Percentiles rank a stretch among this genome's conserved stretches.
These are phyloP conservation scores for Scytalopus superciliaris DNA, from an alignment of 2,113 vertebrate species.

Conservation along the genomic window DNA sequence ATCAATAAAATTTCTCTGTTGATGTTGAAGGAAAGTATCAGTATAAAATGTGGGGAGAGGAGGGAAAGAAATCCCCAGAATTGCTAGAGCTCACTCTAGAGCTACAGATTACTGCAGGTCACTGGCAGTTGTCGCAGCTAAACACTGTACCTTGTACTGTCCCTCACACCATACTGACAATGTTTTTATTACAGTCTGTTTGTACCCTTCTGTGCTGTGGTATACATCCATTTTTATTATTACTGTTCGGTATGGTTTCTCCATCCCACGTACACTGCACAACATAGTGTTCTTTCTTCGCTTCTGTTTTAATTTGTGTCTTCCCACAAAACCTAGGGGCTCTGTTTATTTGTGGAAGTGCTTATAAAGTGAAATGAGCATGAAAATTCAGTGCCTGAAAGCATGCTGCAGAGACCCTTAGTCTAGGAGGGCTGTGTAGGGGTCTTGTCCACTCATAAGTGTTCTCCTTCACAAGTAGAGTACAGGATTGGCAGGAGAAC, in stretches of 20 bases:
- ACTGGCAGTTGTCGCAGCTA: neutral
- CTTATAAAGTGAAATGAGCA: slow-evolving; percentile 19
- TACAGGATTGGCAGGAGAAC: neutral
- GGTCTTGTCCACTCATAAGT: neutral
- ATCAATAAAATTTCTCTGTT: neutral
- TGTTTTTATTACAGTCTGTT: neutral
- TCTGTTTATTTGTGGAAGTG: neutral
- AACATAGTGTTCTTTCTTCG: slow-evolving; percentile 11
- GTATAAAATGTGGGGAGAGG: neutral
- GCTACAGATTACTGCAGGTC: neutral
- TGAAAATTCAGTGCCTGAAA: slow-evolving; percentile 2
- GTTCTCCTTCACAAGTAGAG: neutral
- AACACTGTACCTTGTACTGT: neutral
- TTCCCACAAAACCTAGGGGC: neutral
- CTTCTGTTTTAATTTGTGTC: slow-evolving; percentile 38
- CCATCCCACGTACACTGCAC: neutral
- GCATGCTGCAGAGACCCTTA: neutral
- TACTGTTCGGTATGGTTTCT: neutral
- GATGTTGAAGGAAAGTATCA: neutral
- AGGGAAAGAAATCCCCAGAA: neutral
- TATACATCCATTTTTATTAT: neutral
- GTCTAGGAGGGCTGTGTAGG: neutral
- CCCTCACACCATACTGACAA: neutral
- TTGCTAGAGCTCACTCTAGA: neutral
- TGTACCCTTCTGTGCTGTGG: neutral